A percentile compares a stretch with the other conserved stretches of the same genome.
phyloP scores from a whole-genome alignment of 2,113 vertebrate species.

The Morone chrysops region DNA sequence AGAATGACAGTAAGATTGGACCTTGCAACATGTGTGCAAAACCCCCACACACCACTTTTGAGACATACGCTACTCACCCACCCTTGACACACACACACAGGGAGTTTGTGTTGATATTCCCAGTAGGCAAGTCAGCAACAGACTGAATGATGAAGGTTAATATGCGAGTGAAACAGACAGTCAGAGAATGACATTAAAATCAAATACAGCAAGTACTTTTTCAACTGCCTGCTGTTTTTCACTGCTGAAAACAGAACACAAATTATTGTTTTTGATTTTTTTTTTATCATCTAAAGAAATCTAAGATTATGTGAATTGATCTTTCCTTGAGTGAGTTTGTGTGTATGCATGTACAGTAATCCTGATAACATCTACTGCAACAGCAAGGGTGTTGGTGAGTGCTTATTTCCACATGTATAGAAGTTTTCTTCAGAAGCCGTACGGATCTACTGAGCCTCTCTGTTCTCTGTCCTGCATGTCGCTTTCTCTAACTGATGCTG shows the following conservation, averaged over 20 bases:
- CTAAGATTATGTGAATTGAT: conserved; percentile 60
- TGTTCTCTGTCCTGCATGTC: conserved; percentile 39
- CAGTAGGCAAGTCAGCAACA: conserved; percentile 56
- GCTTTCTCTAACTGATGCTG: conserved; percentile 47
- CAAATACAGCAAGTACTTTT: conserved; percentile 64
- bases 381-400: conserved; percentile 11
- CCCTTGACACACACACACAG: conserved; percentile 53
- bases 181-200: conserved; percentile 68
- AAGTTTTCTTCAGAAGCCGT: background rate
- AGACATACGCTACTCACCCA: conserved; percentile 65
- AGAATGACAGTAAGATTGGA: conserved; percentile 90
- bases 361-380: conserved; percentile 28
- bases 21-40: conserved; percentile 85
- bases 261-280: conserved; percentile 47
- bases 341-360: conserved; percentile 28
- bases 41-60: conserved; percentile 63
- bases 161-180: conserved; percentile 59
- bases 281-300: conserved; percentile 73
- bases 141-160: conserved; percentile 70
- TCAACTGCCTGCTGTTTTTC: conserved; percentile 49
- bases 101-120: conserved; percentile 61
- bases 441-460: conserved; percentile 7
- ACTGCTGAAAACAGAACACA: conserved; percentile 40
- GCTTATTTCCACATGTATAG: conserved; percentile 30
- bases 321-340: conserved; percentile 45